A percentile compares a stretch with the other conserved stretches of the same genome.
phyloP scores from a whole-genome alignment of 2,113 vertebrate species.

The Paralichthys olivaceus region DNA sequence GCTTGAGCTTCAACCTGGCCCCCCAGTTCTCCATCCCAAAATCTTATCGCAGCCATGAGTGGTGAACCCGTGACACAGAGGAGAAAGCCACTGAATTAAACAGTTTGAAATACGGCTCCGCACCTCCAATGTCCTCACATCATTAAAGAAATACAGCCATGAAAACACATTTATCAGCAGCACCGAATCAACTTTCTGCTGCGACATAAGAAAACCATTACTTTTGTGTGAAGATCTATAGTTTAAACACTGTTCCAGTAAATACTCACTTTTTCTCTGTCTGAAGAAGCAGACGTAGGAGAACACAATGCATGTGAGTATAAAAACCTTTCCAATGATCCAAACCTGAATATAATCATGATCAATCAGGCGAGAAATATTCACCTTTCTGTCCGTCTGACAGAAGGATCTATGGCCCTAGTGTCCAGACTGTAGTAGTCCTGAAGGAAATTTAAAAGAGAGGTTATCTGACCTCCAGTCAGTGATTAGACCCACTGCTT shows the following conservation, averaged over 20 bases:
- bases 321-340: neutral
- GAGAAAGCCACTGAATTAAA: constrained; percentile 45
- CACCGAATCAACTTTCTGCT: constrained; percentile 36
- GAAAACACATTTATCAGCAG: constrained; percentile 50
- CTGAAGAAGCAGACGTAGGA: neutral
- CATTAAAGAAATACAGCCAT: constrained; percentile 45
- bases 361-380: neutral
- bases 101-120: constrained; percentile 46
- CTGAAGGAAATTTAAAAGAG: neutral
- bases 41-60: constrained; percentile 56
- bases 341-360: neutral
- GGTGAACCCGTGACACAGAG: constrained; percentile 16
- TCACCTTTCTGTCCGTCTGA: neutral
- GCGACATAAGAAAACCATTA: constrained; percentile 30
- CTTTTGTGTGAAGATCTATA: constrained; percentile 8
- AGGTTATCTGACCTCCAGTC: neutral
- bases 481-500: neutral
- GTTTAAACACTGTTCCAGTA: constrained; percentile 17
- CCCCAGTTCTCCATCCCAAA: constrained; percentile 7
- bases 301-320: neutral
- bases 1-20: constrained; percentile 55
- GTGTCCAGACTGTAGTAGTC: neutral
- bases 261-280: constrained; percentile 16
- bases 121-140: constrained; percentile 46
- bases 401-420: neutral